Base-by-base conservation (phyloP, 2,797 vertebrate species). In the Carapus acus region DNA sequence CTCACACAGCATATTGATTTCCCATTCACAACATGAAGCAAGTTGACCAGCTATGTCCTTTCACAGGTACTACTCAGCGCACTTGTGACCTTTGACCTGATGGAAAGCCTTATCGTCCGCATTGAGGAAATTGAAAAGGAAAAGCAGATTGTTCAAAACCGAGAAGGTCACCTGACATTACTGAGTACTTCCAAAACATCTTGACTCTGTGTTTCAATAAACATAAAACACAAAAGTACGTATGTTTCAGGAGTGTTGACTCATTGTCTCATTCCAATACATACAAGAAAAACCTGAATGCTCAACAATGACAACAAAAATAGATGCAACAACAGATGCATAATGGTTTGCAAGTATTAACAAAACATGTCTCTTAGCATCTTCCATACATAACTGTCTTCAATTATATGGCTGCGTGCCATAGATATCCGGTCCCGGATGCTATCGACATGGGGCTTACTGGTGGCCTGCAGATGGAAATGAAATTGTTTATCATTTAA, bases 61-160 rank as follows among this genome's bases (percentile, higher is more conserved):
- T 85, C 81, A 58, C 82, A 98, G 96, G 92, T 96, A 66, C 76
- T 98, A 54, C 89, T 92, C 76, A 94, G 92, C 0, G 94, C 93
- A 54, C 77, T 98, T 82, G 92, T 93, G 83, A 97, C 93, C 2
- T 96, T 94, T 79, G 96, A 98, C 87, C 86, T 97, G 78, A 97
- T 96, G 84, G 93, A 94, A 86, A 97, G 94, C 76, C 90, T 99
- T 55, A 87, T 93, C 24, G 82, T 89, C 59, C 89, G 92, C 53
- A 91, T 93, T 36, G 93, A 97, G 76, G 94, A 98, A 78, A 89
- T 98, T 56, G 83, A 89, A 54, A 90, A 91, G 76, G 86, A 88
- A 65, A 93, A 90, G 77, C 68, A 60, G 56, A 90, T 88, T 82
- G 69, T 56, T 69, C 57, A 55, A 75, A 67, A 79, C 54, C 82